Base-by-base conservation (phyloP, 2,888 invertebrate genomes). In the Andrena chrysosceles region DNA sequence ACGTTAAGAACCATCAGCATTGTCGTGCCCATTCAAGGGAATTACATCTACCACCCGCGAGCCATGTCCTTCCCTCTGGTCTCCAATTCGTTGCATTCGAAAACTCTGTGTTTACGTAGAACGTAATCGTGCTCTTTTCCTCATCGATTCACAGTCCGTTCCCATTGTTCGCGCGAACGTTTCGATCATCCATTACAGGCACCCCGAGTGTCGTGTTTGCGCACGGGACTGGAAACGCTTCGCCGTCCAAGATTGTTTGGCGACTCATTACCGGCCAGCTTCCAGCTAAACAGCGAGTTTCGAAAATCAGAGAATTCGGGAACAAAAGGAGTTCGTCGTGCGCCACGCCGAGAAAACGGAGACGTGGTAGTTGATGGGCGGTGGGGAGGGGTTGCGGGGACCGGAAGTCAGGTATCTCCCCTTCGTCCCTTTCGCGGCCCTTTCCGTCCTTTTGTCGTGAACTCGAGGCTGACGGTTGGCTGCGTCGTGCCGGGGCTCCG, bases 381-480 rank as follows among this genome's bases (percentile, higher is more conserved):
- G 48, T 2, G 23, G 59, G 20, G 35, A 13, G 23, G 64, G 42
- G 16, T 1, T 16, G 62, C 20, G 42, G 70, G 77, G 52, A 74
- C 85, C 89, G 88, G 85, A 88, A 89, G 85, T 81, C 77, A 31
- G 68, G 52, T 70, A 48, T 63, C 78, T 54, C 73, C 26, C 62
- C 7, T 16, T 13, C 10, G 10, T 0, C 26, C 16, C 26, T 4
- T 7, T 10, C 8, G 10, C 20, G 13, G 48, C 70, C 62, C 63
- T 77, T 85, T 75, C 83, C 74, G 64, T 76, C 66, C 83, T 86
- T 83, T 89, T 83, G 81, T 85, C 77, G 74, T 78, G 81, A 87
- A 87, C 72, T 69, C 68, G 66, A 69, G 42, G 76, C 42, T 59
- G 78, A 62, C 69, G 77, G 73, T 60, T 54, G 77, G 72, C 48